Percentiles rank a stretch among this genome's conserved stretches.
phyloP scores from a whole-genome alignment of 2,888 invertebrate species.

The Dexiosoma caninum region DNA sequence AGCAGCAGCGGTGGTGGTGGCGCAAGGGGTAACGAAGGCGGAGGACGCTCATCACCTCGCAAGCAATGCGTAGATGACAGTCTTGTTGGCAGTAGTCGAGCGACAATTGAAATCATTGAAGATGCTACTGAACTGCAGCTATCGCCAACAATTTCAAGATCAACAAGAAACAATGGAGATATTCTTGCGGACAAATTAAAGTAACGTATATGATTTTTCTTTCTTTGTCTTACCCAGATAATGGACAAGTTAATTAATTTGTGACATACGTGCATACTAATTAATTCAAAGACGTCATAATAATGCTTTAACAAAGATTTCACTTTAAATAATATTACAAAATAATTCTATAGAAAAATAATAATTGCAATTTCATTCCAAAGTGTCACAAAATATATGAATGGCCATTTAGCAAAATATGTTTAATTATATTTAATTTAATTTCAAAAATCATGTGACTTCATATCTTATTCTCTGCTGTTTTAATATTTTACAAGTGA shows the following conservation, averaged over 20 bases:
- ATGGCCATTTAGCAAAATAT: too few species aligned
- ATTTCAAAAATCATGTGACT: too few species aligned
- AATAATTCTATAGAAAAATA: too few species aligned
- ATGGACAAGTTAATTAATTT: background rate
- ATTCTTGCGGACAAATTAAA: constrained; percentile 62
- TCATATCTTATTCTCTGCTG: too few species aligned
- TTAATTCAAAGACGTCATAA: too few species aligned
- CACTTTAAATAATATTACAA: background rate
- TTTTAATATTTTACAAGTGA: too few species aligned
- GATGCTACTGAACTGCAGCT: constrained; percentile 68
- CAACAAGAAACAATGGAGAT: constrained; percentile 41
- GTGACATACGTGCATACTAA: too few species aligned
- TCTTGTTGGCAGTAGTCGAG: constrained; percentile 69
- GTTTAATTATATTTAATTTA: too few species aligned
- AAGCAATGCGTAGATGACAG: constrained; percentile 73
- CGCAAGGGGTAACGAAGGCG: constrained; percentile 23
- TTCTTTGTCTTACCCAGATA: constrained; percentile 13
- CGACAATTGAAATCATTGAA: constrained; percentile 72
- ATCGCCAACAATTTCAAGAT: constrained; percentile 31
- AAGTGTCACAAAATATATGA: too few species aligned
- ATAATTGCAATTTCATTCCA: too few species aligned
- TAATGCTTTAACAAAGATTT: background rate
- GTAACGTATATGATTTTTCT: constrained; percentile 61
- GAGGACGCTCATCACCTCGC: constrained; percentile 68
- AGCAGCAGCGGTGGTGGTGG: constrained; percentile 7